Evolutionary conservation across 1,140 invertebrate species (phyloP).

Genomic region (Globodera rostochiensis): DNA sequence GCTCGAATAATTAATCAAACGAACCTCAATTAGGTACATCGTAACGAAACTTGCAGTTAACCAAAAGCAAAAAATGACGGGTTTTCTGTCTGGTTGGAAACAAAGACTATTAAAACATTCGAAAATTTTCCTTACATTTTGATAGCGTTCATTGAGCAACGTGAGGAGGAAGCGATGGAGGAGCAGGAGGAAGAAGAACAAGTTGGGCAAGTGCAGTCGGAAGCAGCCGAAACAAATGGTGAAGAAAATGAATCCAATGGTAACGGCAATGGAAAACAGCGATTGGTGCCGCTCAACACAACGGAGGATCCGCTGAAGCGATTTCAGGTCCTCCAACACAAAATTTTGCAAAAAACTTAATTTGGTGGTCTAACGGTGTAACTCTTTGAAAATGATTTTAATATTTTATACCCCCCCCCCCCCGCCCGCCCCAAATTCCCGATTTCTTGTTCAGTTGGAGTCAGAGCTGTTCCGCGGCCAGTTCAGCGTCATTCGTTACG

Average conservation of each 20-base stretch:
- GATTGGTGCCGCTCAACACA: slow-evolving; percentile 27
- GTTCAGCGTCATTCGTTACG: slow-evolving; percentile 59
- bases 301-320: slow-evolving; percentile 53
- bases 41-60: no score
- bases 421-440: not conserved
- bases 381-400: not conserved
- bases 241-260: not conserved
- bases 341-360: not conserved
- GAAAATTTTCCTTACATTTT: not conserved
- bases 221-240: slow-evolving; percentile 28
- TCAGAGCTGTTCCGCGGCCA: slow-evolving; percentile 58
- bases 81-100: no score
- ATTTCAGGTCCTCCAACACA: slow-evolving; percentile 51
- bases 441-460: slow-evolving; percentile 42
- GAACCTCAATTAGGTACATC: no score
- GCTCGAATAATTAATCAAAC: no score
- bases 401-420: not conserved
- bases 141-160: not conserved
- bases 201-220: slow-evolving; percentile 8
- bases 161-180: slow-evolving; percentile 35
- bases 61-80: no score
- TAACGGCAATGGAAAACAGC: not conserved
- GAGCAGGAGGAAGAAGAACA: slow-evolving; percentile 37
- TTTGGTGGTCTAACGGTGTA: not conserved
- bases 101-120: no score